A percentile compares a stretch with the other conserved stretches of the same genome.
Conservation (phyloP, 2,113 vertebrate genomes). For the Salvelinus sp. region DNA sequence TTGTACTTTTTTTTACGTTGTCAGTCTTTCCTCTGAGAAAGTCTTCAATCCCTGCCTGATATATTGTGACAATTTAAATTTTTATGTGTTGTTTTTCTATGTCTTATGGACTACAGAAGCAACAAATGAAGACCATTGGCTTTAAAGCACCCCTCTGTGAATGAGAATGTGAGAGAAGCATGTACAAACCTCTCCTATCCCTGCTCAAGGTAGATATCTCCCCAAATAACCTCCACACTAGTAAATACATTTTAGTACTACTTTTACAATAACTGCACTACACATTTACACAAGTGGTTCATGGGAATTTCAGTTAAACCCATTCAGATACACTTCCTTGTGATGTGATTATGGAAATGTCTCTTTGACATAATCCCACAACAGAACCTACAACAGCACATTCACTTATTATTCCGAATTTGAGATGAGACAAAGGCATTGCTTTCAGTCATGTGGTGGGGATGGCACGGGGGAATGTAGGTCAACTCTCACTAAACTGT, state of each 20-base stretch:
- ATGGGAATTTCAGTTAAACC: not conserved
- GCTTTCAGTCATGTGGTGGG: not conserved
- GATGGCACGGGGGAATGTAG: conserved; percentile 59
- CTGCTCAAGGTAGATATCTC: conserved; percentile 15
- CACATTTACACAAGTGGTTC: not conserved
- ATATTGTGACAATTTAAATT: conserved; percentile 72
- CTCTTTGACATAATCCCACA: too few species aligned
- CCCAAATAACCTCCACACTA: conserved; percentile 40
- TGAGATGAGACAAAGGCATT: not conserved
- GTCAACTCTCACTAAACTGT: conserved; percentile 47
- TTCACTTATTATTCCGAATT: not conserved
- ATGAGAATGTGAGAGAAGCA: conserved; percentile 45
- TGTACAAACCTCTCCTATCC: conserved; percentile 21
- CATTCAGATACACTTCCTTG: not conserved
- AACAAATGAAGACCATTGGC: conserved; percentile 44
- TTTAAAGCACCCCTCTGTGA: conserved; percentile 49
- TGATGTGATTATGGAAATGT: not conserved
- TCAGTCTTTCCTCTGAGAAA: conserved; percentile 52
- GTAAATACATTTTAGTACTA: conserved; percentile 29
- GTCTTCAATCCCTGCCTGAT: conserved; percentile 51
- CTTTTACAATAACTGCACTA: conserved; percentile 12
- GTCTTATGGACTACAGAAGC: conserved; percentile 43
- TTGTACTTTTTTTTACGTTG: conserved; percentile 44
- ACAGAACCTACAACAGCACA: too few species aligned
- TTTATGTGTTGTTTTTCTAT: conserved; percentile 53